These are phyloP conservation scores for Asteroscopus sphinx DNA, from an alignment of 2,888 invertebrate genomes.

Conservation along the genomic window DNA sequence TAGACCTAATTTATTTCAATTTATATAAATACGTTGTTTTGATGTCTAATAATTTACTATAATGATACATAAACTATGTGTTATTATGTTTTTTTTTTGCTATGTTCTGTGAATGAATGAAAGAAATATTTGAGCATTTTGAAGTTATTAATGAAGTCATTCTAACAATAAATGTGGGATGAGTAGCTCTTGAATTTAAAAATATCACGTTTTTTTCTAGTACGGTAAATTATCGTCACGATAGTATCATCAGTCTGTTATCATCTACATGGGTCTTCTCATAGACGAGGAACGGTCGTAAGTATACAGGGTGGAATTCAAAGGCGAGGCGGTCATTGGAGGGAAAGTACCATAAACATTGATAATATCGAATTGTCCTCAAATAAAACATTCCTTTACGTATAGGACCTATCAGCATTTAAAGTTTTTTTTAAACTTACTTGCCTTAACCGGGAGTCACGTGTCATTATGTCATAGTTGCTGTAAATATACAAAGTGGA, in stretches of 20 bases:
- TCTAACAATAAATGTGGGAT: conserved; percentile 24
- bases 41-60: conserved; percentile 28
- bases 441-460: too few species aligned
- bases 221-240: background rate
- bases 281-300: too few species aligned
- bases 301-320: too few species aligned
- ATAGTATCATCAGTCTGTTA: background rate
- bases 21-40: conserved; percentile 20
- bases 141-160: conserved; percentile 22
- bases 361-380: too few species aligned
- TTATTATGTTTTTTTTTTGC: conserved; percentile 9
- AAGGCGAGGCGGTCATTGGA: too few species aligned
- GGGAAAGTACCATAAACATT: too few species aligned
- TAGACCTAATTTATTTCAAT: conserved; percentile 33
- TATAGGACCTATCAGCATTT: too few species aligned
- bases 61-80: conserved; percentile 8
- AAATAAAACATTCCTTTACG: too few species aligned
- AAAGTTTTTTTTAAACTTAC: too few species aligned
- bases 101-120: conserved; percentile 38
- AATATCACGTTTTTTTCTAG: background rate
- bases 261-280: too few species aligned
- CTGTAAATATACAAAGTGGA: too few species aligned
- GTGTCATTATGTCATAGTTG: too few species aligned
- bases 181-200: conserved; percentile 19
- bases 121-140: conserved; percentile 12